Conservation (phyloP, 1,140 invertebrate genomes). For the Drosophila mauritiana region DNA sequence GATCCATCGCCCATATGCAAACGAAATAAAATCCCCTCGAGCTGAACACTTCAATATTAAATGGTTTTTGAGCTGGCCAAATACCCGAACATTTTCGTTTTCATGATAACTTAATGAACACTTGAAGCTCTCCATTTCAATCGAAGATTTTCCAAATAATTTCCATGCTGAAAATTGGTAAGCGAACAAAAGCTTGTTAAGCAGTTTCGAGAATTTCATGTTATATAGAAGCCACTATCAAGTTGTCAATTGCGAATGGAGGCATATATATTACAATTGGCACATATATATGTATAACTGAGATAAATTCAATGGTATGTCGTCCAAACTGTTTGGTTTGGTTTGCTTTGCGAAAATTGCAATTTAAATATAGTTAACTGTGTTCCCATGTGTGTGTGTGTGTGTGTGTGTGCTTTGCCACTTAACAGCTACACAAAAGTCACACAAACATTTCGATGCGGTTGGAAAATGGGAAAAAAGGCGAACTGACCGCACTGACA, state of each 20-base stretch:
- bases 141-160: conserved; percentile 18
- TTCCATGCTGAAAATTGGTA: conserved; percentile 5
- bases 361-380: conserved; percentile 53
- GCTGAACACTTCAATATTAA: neutral
- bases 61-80: neutral
- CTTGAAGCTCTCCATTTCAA: neutral
- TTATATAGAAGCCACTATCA: conserved; percentile 10
- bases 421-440: conserved; percentile 23
- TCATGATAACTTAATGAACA: neutral
- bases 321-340: conserved; percentile 27
- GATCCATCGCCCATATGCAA: neutral
- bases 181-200: neutral
- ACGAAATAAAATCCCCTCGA: neutral
- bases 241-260: conserved; percentile 14
- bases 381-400: conserved; percentile 4
- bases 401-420: conserved; percentile 21
- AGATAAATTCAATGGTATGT: conserved; percentile 16
- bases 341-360: conserved; percentile 54
- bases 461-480: neutral
- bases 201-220: conserved; percentile 15
- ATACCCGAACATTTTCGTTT: neutral
- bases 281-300: neutral
- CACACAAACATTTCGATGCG: conserved; percentile 5
- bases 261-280: conserved; percentile 19
- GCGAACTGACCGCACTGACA: conserved; percentile 22